phyloP scores from a whole-genome alignment of 2,888 invertebrate species.

The Lepeophtheirus nordmannii region DNA sequence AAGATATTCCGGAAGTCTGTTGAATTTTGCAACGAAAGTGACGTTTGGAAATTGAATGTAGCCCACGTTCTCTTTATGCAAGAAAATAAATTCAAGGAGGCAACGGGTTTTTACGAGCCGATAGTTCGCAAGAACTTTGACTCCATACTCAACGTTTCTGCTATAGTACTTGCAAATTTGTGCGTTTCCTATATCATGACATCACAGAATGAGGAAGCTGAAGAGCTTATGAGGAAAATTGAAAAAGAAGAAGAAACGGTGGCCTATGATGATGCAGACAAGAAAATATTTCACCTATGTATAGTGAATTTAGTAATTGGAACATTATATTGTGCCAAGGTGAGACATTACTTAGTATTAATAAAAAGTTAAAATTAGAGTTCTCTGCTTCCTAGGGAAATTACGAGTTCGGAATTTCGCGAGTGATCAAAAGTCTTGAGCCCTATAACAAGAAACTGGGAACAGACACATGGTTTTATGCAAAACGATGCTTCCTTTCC shows the following conservation, averaged over 20 bases:
- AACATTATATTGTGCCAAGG: conserved; percentile 87
- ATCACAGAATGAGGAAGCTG: conserved; percentile 94
- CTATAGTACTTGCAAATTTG: conserved; percentile 93
- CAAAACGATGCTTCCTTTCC: conserved; percentile 87
- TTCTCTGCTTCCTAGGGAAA: conserved; percentile 46
- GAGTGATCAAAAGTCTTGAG: conserved; percentile 89
- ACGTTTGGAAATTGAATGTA: conserved; percentile 91
- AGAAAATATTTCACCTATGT: conserved; percentile 85
- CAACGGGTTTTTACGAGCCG: conserved; percentile 93
- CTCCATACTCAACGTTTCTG: conserved; percentile 81
- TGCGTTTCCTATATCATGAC: conserved; percentile 99
- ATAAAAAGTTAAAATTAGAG: background rate
- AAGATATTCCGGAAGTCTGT: conserved; percentile 91
- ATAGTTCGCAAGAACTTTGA: conserved; percentile 88
- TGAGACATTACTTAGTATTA: background rate
- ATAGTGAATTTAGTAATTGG: conserved; percentile 96
- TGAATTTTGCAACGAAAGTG: conserved; percentile 94
- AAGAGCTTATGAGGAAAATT: conserved; percentile 93
- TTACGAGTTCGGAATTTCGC: conserved; percentile 93
- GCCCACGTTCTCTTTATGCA: conserved; percentile 99
- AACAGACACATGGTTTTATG: conserved; percentile 91
- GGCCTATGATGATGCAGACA: conserved; percentile 76
- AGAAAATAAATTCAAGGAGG: conserved; percentile 93
- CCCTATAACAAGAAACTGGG: conserved; percentile 86
- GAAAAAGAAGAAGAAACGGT: conserved; percentile 87